These are phyloP conservation scores for Sebastes glaucus DNA, from an alignment of 2,797 vertebrate genomes.

Conservation along the genomic window DNA sequence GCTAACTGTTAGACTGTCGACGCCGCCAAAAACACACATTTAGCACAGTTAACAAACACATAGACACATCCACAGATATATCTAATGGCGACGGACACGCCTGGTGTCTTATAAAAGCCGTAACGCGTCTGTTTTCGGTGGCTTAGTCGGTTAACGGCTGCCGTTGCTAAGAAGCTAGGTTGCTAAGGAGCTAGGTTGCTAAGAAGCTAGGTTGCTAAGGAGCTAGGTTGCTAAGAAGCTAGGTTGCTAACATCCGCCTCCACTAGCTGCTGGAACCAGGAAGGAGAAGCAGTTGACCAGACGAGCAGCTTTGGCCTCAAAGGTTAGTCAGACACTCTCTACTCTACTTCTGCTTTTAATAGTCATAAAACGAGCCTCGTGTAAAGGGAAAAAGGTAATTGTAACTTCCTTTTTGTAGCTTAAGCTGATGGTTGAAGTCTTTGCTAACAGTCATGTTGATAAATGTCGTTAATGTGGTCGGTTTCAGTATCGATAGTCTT, in stretches of 20 bases:
- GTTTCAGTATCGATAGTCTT: background rate
- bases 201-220: slow-evolving; percentile 11
- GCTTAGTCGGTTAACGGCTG: background rate
- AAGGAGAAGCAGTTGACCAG: slow-evolving; percentile 49
- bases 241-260: slow-evolving; percentile 55
- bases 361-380: background rate
- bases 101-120: background rate
- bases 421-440: background rate
- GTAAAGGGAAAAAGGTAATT: slow-evolving; percentile 41
- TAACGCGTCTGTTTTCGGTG: background rate
- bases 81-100: background rate
- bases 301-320: slow-evolving; percentile 43
- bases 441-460: background rate
- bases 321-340: background rate
- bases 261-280: slow-evolving; percentile 50
- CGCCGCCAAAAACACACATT: background rate
- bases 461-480: background rate
- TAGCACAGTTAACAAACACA: background rate
- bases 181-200: slow-evolving; percentile 40
- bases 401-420: background rate
- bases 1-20: background rate
- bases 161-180: slow-evolving; percentile 28
- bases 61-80: accelerated
- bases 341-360: background rate
- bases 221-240: background rate